Evolutionary conservation across 2,888 invertebrate species (phyloP), one percentile per base, ranked within the genome.

Genomic region (Lepidocyrtinus sp.): DNA sequence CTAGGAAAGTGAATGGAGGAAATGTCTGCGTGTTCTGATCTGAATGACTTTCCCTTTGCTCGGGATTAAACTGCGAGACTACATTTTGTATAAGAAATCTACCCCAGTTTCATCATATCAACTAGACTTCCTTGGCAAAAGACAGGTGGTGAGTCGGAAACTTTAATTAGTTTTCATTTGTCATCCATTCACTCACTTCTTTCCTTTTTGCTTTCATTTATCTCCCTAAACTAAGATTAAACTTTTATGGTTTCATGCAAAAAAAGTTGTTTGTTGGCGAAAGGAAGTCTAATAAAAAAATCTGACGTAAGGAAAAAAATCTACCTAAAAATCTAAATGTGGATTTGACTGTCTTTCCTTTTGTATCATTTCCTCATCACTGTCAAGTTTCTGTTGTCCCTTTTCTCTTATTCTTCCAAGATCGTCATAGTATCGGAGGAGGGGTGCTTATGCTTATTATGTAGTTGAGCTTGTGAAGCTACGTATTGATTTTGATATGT

Each of bases 81-180:
- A 15, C 26, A 15, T 63, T 63, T 25, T 62, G 21, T 62, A 62
- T 62, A 15, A n/a, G n/a, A n/a, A n/a, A n/a, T 15, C 17, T 63
- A 25, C 22, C 63, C 71, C 45, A 61, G 36, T 22, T 9, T 21
- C 62, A 24, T 65, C 65, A 15, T 19, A 25, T 65, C 65, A 27
- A 26, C 17, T n/a, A n/a, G n/a, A n/a, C n/a, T n/a, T n/a, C n/a
- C n/a, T 61, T 68, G 25, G 36, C 5, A 36, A 36, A 36, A 36
- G 36, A 59, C 68, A 76, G 76, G 70, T 76, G 70, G 76, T 76
- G 76, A 76, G 64, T 70, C 70, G 76, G 76, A 76, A 36, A 76
- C 76, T 76, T 76, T 76, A 76, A 76, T 76, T 76, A 76, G 76
- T 76, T 76, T 75, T 76, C 70, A 76, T 76, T 70, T 76, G 76